Evolutionary conservation across 1,140 invertebrate genomes (phyloP), one percentile per base, ranked within the genome.

Genomic region (Eupeodes corollae): DNA sequence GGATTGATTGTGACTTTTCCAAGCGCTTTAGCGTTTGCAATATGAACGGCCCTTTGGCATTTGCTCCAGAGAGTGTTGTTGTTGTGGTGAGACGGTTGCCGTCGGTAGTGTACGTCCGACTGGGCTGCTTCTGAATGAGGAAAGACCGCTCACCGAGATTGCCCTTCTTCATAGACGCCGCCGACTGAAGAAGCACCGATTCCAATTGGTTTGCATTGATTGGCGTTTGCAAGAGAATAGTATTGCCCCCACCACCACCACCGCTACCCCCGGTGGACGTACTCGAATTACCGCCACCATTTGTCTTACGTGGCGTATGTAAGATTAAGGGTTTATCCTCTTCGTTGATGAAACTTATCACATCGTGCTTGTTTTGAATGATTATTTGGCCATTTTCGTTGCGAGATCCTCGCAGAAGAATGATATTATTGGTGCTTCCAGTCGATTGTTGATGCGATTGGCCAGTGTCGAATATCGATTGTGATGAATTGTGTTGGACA

Each of bases 341-440:
- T 21, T 64, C 62, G 45, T 52, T 65, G 30, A 63, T 54, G 49
- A 68, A 53, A 35, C 54, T 67, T 9, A 68, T 56, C 42, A 68
- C 60, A 14, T 67, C 65, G 53, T 68, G 65, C 31, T 65, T 65
- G 43, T 68, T 68, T 45, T 68, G 65, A 41, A 68, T 62, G 33
- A 68, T 63, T 42, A 68, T 68, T 53, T 68, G 64, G 15, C 65
- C 65, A 58, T 68, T 67, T 49, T 68, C 65, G 38, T 65, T 68
- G 41, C 65, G 59, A n/a, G 65, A 56, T 39, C 65, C 65, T 30
- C 65, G 65, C 56, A 68, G 44, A 53, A 68, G 52, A 16, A 68
- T 68, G 19, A 68, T 65, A 46, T 67, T 68, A 51, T 53, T 57
- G 40, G 58, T 65, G 52, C 59, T 58, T 57, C 50, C 52, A 56